These are phyloP conservation scores for Manis crassicaudata DNA, from an alignment of 2,797 vertebrate species.

Conservation along the genomic window DNA sequence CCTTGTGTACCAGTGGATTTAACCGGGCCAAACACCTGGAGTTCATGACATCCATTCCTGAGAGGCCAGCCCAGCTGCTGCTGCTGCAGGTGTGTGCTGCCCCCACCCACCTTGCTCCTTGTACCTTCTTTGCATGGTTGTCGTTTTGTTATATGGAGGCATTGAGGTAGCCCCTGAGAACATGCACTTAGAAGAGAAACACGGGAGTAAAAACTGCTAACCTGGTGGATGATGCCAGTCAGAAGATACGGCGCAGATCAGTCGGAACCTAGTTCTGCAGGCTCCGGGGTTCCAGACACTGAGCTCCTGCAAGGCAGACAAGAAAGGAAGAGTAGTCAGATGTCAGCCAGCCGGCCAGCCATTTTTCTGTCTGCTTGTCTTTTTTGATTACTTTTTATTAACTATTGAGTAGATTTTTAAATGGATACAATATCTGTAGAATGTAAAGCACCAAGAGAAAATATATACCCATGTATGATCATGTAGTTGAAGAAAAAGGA, in stretches of 20 bases:
- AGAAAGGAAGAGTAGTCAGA: neutral
- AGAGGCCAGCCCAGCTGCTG: slow-evolving; percentile 96
- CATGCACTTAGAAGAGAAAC: neutral
- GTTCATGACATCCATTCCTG: slow-evolving; percentile 95
- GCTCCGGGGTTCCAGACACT: neutral
- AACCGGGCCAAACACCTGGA: slow-evolving; percentile 92
- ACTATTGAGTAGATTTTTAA: neutral
- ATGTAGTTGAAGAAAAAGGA: neutral
- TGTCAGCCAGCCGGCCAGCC: neutral
- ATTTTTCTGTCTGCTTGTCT: neutral
- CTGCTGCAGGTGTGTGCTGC: slow-evolving; percentile 92
- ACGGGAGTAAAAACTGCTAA: neutral
- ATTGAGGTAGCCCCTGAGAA: neutral
- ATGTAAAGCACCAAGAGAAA: neutral
- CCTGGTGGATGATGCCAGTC: neutral
- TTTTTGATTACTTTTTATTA: neutral
- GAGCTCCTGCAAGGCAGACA: neutral
- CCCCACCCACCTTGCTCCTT: rapidly evolving
- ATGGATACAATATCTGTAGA: neutral
- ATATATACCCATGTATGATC: rapidly evolving
- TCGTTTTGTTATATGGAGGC: neutral
- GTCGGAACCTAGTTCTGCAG: neutral
- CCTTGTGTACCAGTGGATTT: slow-evolving; percentile 88
- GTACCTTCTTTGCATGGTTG: rapidly evolving
- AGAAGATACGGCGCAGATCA: neutral